A percentile compares a stretch with the other conserved stretches of the same genome.
These are phyloP conservation scores for Botia almorhae DNA, from an alignment of 2,797 vertebrate species.

Conservation along the genomic window DNA sequence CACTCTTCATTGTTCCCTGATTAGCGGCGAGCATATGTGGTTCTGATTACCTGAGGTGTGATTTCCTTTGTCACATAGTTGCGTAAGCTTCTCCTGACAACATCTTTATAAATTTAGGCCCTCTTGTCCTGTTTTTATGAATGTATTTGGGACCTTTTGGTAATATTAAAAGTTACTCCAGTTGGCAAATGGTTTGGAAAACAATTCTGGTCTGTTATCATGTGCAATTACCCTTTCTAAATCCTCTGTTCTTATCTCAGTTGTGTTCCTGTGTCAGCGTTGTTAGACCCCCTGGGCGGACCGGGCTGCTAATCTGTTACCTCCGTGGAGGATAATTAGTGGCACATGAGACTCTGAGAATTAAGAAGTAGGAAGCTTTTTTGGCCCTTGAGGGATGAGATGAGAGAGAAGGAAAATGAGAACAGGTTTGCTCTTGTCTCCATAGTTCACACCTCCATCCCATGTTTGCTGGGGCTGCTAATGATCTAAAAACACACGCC, in stretches of 20 bases:
- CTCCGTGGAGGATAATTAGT: not conserved
- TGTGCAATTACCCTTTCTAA: not conserved
- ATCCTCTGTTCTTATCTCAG: slow-evolving; percentile 16
- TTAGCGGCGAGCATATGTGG: slow-evolving; percentile 40
- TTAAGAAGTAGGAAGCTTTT: slow-evolving; percentile 41
- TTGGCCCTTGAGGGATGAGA: slow-evolving; percentile 25
- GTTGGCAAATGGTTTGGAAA: slow-evolving; percentile 4
- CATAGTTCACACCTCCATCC: slow-evolving; percentile 40
- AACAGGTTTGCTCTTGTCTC: slow-evolving; percentile 58
- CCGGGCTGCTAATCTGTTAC: slow-evolving; percentile 9
- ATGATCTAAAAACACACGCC: slow-evolving; percentile 28
- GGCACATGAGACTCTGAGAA: slow-evolving; percentile 21
- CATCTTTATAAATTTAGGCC: not conserved
- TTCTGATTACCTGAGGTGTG: slow-evolving; percentile 52
- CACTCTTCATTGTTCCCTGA: slow-evolving; percentile 51
- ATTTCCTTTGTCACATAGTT: slow-evolving; percentile 42
- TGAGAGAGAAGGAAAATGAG: slow-evolving; percentile 32
- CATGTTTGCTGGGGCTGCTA: slow-evolving; percentile 37
- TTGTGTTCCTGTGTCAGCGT: not conserved
- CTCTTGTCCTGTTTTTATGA: not conserved
- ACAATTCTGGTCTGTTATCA: not conserved
- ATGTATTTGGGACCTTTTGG: not conserved
- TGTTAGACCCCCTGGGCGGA: slow-evolving; percentile 7
- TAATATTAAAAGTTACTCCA: slow-evolving; percentile 4
- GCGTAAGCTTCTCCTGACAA: slow-evolving; percentile 13